These are phyloP conservation scores for Globicephala melas DNA, from an alignment of 2,113 vertebrate genomes.

Conservation along the genomic window DNA sequence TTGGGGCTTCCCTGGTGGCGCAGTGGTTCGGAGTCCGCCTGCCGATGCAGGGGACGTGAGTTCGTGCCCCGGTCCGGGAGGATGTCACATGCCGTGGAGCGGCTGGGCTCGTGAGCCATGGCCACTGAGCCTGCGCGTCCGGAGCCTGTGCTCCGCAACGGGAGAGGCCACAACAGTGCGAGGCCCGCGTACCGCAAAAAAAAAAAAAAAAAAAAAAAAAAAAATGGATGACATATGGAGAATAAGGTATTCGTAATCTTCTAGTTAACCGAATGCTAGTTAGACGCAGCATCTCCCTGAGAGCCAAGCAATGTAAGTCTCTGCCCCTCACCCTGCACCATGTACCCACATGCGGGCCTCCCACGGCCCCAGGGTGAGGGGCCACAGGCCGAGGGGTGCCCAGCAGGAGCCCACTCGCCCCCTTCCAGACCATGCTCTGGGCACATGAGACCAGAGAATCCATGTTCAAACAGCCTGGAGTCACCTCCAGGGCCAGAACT, in stretches of 20 bases:
- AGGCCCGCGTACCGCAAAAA: too few species aligned
- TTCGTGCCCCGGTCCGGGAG: too few species aligned
- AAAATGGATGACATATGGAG: not conserved
- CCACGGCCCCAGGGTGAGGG: not conserved
- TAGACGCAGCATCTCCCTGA: not conserved
- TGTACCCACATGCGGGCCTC: accelerated
- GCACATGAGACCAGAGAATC: not conserved
- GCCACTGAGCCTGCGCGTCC: too few species aligned
- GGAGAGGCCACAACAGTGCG: too few species aligned
- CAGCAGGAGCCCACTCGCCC: not conserved
- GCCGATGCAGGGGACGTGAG: too few species aligned
- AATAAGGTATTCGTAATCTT: not conserved
- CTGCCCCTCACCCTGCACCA: not conserved
- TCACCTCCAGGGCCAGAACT: not conserved
- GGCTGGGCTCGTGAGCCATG: too few species aligned
- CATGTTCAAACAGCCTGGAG: not conserved
- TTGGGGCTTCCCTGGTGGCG: too few species aligned
- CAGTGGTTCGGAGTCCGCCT: too few species aligned
- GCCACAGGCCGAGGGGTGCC: not conserved
- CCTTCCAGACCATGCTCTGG: not conserved
- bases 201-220: not conserved
- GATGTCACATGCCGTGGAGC: too few species aligned
- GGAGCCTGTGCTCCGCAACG: too few species aligned
- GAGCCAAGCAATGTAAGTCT: not conserved
- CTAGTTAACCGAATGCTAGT: not conserved